Evolutionary conservation across 2,888 invertebrate species (phyloP).

Genomic region (Amphipyra tragopoginis): DNA sequence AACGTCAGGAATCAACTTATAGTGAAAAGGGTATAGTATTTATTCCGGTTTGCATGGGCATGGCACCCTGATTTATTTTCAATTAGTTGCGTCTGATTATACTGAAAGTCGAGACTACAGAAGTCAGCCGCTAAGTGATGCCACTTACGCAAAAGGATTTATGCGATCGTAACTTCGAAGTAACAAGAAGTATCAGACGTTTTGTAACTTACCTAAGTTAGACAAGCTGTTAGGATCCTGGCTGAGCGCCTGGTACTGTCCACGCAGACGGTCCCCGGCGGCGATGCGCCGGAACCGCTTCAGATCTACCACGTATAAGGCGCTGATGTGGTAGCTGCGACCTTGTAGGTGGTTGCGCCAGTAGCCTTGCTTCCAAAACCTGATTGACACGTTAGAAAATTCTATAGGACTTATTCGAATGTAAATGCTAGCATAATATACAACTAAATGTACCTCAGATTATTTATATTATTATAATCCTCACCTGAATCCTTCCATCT

Average conservation of each 20-base stretch:
- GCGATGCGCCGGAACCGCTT: slow-evolving; percentile 98
- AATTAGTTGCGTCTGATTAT: too few relatives aligned
- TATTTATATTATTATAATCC: background rate
- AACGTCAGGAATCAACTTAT: too few relatives aligned
- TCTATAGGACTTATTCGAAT: too few relatives aligned
- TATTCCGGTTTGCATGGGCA: too few relatives aligned
- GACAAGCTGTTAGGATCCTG: slow-evolving; percentile 99
- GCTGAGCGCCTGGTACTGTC: slow-evolving; percentile 99
- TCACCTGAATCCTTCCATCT: slow-evolving; percentile 99
- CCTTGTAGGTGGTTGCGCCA: slow-evolving; percentile 99
- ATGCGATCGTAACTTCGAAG: background rate
- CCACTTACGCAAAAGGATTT: too few relatives aligned
- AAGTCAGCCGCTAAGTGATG: too few relatives aligned
- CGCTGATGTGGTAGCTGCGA: slow-evolving; percentile 98
- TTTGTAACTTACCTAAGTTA: slow-evolving; percentile 92
- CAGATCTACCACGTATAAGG: slow-evolving; percentile 99
- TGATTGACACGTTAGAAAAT: too few relatives aligned
- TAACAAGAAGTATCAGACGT: background rate
- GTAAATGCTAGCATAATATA: too few relatives aligned
- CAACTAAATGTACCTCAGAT: too few relatives aligned
- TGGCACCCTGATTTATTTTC: too few relatives aligned
- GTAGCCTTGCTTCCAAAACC: slow-evolving; percentile 99
- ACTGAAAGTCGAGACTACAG: too few relatives aligned
- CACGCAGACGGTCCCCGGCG: slow-evolving; percentile 98
- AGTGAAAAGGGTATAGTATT: too few relatives aligned